Conservation (phyloP, 2,113 vertebrate genomes). For the Tamias sibiricus region DNA sequence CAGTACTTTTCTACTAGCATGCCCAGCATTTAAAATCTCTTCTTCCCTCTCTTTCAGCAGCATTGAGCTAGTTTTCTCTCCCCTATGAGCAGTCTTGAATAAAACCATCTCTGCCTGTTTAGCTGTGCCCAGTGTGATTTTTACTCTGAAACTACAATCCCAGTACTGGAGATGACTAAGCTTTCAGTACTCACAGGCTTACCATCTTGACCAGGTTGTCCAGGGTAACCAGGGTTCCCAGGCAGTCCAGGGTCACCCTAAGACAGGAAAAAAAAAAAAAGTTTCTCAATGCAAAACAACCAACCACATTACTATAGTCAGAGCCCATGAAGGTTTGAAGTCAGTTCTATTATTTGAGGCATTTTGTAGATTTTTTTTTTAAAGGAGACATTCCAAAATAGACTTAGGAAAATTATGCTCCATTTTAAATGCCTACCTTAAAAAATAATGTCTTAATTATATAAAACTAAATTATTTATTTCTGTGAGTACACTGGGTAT, state of each 20-base stretch:
- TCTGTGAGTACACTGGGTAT: not conserved
- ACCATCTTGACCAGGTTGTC: slow-evolving; percentile 98
- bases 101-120: not conserved
- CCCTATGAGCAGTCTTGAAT: not conserved
- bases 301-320: not conserved
- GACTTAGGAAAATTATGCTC: not conserved
- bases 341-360: not conserved
- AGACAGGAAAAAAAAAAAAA: slow-evolving; percentile 14
- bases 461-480: not conserved
- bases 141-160: slow-evolving; percentile 66
- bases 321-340: not conserved
- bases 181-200: slow-evolving; percentile 99
- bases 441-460: not conserved
- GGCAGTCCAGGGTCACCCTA: slow-evolving; percentile 93
- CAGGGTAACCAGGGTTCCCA: slow-evolving; percentile 92
- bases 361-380: not conserved
- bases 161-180: slow-evolving; percentile 89
- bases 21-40: not conserved
- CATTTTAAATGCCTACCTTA: not conserved
- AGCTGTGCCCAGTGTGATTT: not conserved
- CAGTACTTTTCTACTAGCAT: not conserved
- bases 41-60: not conserved
- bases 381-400: not conserved
- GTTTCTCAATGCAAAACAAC: slow-evolving; percentile 9
- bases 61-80: not conserved